Conservation (phyloP, 2,113 vertebrate genomes). For the Ceyx cyanopectus region DNA sequence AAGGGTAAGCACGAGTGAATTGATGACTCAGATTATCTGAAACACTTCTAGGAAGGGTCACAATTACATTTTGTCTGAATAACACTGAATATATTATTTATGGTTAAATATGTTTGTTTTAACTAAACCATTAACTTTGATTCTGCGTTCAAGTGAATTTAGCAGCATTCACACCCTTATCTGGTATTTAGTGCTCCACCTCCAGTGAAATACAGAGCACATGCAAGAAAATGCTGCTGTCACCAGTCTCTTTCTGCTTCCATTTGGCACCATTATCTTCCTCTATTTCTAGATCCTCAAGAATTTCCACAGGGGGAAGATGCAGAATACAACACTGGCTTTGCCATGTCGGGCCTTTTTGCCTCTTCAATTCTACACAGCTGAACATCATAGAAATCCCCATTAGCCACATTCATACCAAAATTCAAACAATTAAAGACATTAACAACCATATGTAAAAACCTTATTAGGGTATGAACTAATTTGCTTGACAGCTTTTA, state of each 20-base stretch:
- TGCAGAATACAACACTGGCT: not conserved
- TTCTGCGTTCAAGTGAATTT: not conserved
- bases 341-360: not conserved
- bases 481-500: not conserved
- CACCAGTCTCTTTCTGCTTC: not conserved
- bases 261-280: not conserved
- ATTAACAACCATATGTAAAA: not conserved
- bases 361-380: not conserved
- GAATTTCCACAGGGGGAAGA: not conserved
- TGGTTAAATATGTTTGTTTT: not conserved
- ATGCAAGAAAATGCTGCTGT: not conserved
- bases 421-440: not conserved
- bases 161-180: not conserved
- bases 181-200: not conserved
- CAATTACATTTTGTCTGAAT: not conserved
- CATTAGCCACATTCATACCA: not conserved
- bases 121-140: not conserved
- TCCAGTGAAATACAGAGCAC: not conserved
- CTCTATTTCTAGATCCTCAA: not conserved
- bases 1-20: slow-evolving; percentile 6
- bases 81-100: not conserved
- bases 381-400: not conserved
- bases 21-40: not conserved
- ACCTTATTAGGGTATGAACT: not conserved
- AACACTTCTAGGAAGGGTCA: slow-evolving; percentile 20